phyloP scores from a whole-genome alignment of 2,113 vertebrate species.

The Python bivittatus region DNA sequence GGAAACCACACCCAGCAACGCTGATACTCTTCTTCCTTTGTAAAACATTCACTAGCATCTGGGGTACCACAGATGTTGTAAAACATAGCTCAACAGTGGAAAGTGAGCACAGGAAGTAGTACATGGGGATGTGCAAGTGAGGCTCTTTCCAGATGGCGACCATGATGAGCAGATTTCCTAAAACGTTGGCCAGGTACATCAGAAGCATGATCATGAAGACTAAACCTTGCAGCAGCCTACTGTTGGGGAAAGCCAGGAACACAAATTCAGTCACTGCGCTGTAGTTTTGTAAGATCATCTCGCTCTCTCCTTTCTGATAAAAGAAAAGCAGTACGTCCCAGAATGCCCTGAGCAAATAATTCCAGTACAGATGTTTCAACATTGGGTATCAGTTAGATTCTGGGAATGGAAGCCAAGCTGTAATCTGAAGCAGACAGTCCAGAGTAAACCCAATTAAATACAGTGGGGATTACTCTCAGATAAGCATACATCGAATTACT shows the following conservation, averaged over 20 bases:
- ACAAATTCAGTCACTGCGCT: slow-evolving; percentile 40
- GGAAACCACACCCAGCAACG: slow-evolving; percentile 47
- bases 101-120: slow-evolving; percentile 55
- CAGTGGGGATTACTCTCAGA: neutral
- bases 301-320: neutral
- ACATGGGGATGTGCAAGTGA: slow-evolving; percentile 54
- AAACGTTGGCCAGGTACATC: slow-evolving; percentile 31
- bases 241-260: slow-evolving; percentile 51
- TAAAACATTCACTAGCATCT: slow-evolving; percentile 40
- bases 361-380: neutral
- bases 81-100: slow-evolving; percentile 51
- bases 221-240: neutral
- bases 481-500: neutral
- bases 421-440: too few species aligned
- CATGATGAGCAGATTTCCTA: slow-evolving; percentile 45
- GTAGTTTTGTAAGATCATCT: slow-evolving; percentile 30
- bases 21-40: slow-evolving; percentile 21
- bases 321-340: neutral
- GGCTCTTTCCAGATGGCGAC: slow-evolving; percentile 34
- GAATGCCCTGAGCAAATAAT: neutral
- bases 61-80: slow-evolving; percentile 51
- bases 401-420: too few species aligned
- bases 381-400: neutral
- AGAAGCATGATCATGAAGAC: slow-evolving; percentile 39
- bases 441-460: neutral